These are phyloP conservation scores for Omphaloscelis lunosa DNA, from an alignment of 2,888 invertebrate species.

Conservation along the genomic window DNA sequence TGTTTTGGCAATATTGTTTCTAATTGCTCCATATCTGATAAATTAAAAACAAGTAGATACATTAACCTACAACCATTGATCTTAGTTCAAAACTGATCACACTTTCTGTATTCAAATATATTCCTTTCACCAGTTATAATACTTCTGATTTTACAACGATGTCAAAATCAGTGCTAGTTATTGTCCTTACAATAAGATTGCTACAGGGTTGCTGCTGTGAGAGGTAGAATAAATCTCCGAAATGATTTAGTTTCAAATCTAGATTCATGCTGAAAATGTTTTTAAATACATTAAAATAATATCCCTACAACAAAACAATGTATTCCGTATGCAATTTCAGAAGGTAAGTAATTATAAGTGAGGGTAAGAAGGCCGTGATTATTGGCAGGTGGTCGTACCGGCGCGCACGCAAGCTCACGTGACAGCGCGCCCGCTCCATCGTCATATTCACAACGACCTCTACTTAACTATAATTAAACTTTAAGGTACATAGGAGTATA, in stretches of 20 bases:
- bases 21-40: neutral
- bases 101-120: neutral
- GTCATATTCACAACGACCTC: conserved; percentile 72
- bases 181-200: too few species aligned
- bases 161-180: too few species aligned
- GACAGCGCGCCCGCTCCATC: conserved; percentile 70
- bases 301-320: conserved; percentile 46
- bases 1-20: too few species aligned
- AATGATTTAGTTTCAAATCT: neutral
- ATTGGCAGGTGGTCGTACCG: conserved; percentile 81
- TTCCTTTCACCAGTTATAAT: too few species aligned
- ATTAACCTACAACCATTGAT: neutral
- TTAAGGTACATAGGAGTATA: conserved; percentile 42
- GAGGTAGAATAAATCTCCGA: too few species aligned
- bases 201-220: too few species aligned
- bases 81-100: neutral
- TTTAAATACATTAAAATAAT: conserved; percentile 23
- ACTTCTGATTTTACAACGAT: too few species aligned
- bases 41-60: neutral
- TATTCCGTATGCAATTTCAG: conserved; percentile 74
- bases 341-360: conserved; percentile 76
- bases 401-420: conserved; percentile 86
- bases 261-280: neutral
- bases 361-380: conserved; percentile 78
- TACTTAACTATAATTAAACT: conserved; percentile 81